Conservation (phyloP, 2,888 invertebrate species). For the Amiota minor region DNA sequence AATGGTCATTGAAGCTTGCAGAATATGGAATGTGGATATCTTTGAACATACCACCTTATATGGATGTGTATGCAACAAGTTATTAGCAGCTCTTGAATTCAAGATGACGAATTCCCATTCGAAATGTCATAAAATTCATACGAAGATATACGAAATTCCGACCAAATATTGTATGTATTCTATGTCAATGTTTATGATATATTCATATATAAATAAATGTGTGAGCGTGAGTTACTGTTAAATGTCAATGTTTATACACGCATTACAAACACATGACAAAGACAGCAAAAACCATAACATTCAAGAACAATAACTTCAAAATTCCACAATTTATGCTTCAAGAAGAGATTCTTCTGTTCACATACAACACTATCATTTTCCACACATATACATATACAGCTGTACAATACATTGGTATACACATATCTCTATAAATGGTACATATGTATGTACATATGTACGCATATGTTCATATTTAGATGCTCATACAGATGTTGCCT, state of each 20-base stretch:
- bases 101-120: no score
- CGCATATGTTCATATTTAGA: neutral
- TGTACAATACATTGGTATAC: neutral
- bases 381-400: neutral
- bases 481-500: neutral
- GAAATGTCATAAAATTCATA: no score
- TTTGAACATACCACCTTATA: no score
- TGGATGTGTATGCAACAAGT: no score
- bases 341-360: neutral
- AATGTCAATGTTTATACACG: slow-evolving; percentile 16
- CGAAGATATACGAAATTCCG: no score
- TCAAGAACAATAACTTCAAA: slow-evolving; percentile 20
- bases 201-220: neutral
- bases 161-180: no score
- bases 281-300: neutral
- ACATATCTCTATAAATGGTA: no score
- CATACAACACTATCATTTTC: neutral
- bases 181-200: no score
- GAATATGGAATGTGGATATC: no score
- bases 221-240: slow-evolving; percentile 5
- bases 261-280: slow-evolving; percentile 51
- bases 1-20: no score
- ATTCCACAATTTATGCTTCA: slow-evolving; percentile 7
- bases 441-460: neutral
- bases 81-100: no score